Percentiles rank a stretch among this genome's conserved stretches.
Conservation (phyloP, 2,797 vertebrate species). For the Mus caroli region DNA sequence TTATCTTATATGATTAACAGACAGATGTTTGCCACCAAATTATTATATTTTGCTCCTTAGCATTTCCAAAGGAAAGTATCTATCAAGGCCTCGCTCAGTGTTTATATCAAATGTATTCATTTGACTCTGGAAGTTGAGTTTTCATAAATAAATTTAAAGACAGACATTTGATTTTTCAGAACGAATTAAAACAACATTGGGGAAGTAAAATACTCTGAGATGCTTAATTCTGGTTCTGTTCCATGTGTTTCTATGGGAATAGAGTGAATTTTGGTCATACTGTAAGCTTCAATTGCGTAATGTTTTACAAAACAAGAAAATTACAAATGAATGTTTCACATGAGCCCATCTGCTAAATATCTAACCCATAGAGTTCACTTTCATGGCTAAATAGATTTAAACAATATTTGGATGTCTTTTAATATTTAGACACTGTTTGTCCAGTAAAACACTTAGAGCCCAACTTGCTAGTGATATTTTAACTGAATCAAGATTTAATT, state of each 20-base stretch:
- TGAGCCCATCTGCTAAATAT: conserved; percentile 63
- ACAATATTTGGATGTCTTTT: conserved; percentile 73
- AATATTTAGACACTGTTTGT: conserved; percentile 57
- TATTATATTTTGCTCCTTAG: conserved; percentile 78
- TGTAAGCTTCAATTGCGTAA: conserved; percentile 60
- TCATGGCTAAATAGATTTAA: conserved; percentile 54
- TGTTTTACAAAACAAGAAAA: conserved; percentile 79
- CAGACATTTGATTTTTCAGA: conserved; percentile 53
- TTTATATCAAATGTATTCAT: conserved; percentile 74
- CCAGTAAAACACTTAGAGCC: conserved; percentile 59
- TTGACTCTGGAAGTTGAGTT: conserved; percentile 82
- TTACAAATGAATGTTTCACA: conserved; percentile 34
- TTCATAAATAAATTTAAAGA: conserved; percentile 80
- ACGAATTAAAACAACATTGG: conserved; percentile 74
- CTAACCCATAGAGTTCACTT: conserved; percentile 61
- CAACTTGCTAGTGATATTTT: conserved; percentile 74
- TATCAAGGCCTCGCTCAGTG: neutral
- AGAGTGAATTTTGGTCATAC: conserved; percentile 64
- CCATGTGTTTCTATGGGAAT: conserved; percentile 37
- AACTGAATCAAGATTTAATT: conserved; percentile 66
- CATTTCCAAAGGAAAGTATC: conserved; percentile 80
- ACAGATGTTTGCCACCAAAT: conserved; percentile 83
- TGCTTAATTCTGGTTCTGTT: conserved; percentile 73
- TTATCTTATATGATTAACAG: conserved; percentile 84
- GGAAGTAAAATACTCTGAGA: conserved; percentile 71